Evolutionary conservation across 2,888 invertebrate genomes (phyloP).

Genomic region (Watsonalla binaria): DNA sequence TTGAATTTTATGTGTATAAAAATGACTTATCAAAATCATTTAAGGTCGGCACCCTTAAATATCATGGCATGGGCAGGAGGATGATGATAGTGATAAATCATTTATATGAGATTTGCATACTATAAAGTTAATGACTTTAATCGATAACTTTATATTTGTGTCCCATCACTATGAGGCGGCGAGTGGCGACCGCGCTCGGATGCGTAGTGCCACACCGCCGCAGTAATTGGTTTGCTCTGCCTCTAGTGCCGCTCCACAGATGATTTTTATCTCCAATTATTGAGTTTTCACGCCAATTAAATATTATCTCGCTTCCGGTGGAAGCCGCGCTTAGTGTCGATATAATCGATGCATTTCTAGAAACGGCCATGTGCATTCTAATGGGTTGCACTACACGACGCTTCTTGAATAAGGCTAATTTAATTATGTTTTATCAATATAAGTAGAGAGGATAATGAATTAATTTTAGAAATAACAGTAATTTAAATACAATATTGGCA

Average conservation of each 20-base stretch:
- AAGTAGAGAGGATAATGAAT: too few species aligned
- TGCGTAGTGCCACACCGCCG: conserved; percentile 56
- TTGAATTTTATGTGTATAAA: too few species aligned
- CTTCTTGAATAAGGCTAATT: conserved; percentile 25
- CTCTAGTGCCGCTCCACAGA: conserved; percentile 32
- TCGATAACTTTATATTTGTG: background rate
- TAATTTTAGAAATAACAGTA: too few species aligned
- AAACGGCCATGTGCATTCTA: conserved; percentile 20
- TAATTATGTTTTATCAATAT: conserved; percentile 12
- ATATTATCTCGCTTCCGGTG: conserved; percentile 70
- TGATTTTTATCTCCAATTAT: conserved; percentile 76
- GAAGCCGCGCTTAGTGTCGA: conserved; percentile 51
- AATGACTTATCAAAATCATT: too few species aligned
- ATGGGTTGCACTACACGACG: conserved; percentile 12
- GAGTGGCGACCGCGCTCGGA: conserved; percentile 45
- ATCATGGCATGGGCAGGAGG: too few species aligned
- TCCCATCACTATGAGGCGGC: conserved; percentile 4
- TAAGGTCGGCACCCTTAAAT: too few species aligned
- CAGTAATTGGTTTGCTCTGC: conserved; percentile 67
- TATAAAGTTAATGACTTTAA: background rate
- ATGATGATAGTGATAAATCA: too few species aligned
- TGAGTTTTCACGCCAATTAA: conserved; percentile 77
- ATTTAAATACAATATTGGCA: too few species aligned
- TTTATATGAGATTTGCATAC: too few species aligned
- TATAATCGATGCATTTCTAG: conserved; percentile 40